Percentiles rank a stretch among this genome's conserved stretches.
Evolutionary conservation across 2,888 invertebrate species (phyloP).

Genomic region (Sylvicola fuscatus): DNA sequence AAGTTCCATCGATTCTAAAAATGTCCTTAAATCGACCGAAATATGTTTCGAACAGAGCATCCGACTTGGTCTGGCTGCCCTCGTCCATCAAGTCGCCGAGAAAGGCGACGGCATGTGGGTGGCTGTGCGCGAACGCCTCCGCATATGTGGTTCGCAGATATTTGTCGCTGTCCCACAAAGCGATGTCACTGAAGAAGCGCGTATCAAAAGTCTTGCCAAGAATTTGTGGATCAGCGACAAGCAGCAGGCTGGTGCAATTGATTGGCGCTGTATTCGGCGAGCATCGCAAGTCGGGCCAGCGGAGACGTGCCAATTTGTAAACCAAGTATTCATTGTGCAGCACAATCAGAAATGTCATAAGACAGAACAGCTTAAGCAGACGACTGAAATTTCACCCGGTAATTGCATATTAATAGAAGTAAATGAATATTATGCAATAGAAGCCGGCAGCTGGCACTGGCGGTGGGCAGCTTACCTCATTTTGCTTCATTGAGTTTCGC

Average conservation of each 20-base stretch:
- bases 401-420: too few relatives aligned
- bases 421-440: too few relatives aligned
- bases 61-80: conserved; percentile 51
- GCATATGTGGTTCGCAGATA: conserved; percentile 62
- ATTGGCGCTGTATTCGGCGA: too few relatives aligned
- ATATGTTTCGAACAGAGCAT: conserved; percentile 51
- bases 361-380: too few relatives aligned
- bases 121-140: conserved; percentile 42
- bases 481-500: too few relatives aligned
- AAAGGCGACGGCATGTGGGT: conserved; percentile 73
- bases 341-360: too few relatives aligned
- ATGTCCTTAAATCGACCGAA: conserved; percentile 49
- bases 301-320: too few relatives aligned
- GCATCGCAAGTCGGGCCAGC: too few relatives aligned
- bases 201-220: conserved; percentile 61
- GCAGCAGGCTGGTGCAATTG: conserved; percentile 40
- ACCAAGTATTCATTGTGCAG: too few relatives aligned
- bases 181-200: conserved; percentile 41
- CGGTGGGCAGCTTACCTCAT: too few relatives aligned
- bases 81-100: conserved; percentile 92
- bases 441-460: too few relatives aligned
- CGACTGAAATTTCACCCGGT: too few relatives aligned
- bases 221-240: conserved; percentile 85
- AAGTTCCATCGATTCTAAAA: conserved; percentile 18
- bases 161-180: conserved; percentile 77